Percentiles rank a stretch among this genome's conserved stretches.
Conservation (phyloP, 2,797 vertebrate genomes). For the Podarcis lilfordi region DNA sequence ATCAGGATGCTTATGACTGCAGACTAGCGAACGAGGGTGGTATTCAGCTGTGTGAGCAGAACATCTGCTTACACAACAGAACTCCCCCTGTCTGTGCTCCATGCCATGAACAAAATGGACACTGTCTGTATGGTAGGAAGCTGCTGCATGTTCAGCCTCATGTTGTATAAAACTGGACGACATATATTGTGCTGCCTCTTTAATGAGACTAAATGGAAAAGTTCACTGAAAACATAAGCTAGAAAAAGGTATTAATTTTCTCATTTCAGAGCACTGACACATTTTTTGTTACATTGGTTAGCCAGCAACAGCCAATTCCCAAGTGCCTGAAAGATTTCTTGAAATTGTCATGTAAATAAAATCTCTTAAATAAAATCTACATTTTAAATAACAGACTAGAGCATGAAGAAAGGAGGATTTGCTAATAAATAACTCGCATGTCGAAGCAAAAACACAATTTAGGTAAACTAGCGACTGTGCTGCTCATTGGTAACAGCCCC, state of each 20-base stretch:
- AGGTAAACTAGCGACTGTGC: not conserved
- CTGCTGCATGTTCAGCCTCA: slow-evolving; percentile 5
- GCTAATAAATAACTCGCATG: slow-evolving; percentile 24
- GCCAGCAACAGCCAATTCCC: not conserved
- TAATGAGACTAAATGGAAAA: not conserved
- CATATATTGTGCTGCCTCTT: not conserved
- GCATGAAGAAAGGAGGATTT: slow-evolving; percentile 33
- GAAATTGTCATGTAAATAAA: not conserved
- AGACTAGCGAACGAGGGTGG: not conserved
- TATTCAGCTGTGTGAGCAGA: too few relatives aligned
- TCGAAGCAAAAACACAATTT: not conserved
- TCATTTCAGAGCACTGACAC: not conserved
- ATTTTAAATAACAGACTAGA: slow-evolving; percentile 31
- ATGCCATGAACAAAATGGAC: not conserved
- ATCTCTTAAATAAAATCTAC: slow-evolving; percentile 36
- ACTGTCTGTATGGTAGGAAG: rapidly evolving
- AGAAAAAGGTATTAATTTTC: not conserved
- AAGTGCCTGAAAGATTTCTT: not conserved
- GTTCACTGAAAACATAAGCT: not conserved
- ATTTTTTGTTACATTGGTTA: not conserved
- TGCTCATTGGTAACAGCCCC: not conserved
- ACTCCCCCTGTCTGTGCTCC: too few relatives aligned
- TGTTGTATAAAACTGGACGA: not conserved
- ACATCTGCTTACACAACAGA: too few relatives aligned
- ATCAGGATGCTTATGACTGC: not conserved